Percentiles rank a stretch among this genome's conserved stretches.
Evolutionary conservation across 2,113 vertebrate species (phyloP).

Genomic region (Pelecanus crispus): DNA sequence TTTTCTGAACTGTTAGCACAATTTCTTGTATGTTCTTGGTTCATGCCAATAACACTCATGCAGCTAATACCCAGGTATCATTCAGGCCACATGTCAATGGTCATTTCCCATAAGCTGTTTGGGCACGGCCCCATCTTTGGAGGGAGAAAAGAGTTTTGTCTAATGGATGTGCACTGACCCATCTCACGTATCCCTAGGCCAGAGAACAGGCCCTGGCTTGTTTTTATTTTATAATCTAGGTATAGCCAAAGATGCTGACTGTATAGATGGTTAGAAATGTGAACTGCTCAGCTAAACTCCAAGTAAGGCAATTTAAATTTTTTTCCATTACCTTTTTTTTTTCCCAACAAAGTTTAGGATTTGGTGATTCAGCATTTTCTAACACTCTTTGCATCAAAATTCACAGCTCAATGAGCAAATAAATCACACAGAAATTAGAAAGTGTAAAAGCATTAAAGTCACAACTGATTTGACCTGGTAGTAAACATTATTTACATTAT

Average conservation of each 20-base stretch:
- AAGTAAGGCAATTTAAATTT: not conserved
- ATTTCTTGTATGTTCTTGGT: not conserved
- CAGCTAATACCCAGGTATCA: not conserved
- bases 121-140: not conserved
- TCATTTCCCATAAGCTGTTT: not conserved
- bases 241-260: not conserved
- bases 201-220: not conserved
- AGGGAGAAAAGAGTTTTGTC: not conserved
- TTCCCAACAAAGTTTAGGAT: not conserved
- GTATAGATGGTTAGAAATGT: not conserved
- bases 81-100: not conserved
- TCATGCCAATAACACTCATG: not conserved
- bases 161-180: not conserved
- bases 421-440: not conserved
- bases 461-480: not conserved
- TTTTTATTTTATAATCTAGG: not conserved
- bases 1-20: not conserved
- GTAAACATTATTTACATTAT: not conserved
- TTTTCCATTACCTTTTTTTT: not conserved
- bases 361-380: not conserved
- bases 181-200: not conserved
- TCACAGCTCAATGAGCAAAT: not conserved
- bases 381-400: not conserved
- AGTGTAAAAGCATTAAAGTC: not conserved
- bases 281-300: not conserved